These are phyloP conservation scores for Lagodon rhomboides DNA, from an alignment of 2,797 vertebrate species.

Conservation along the genomic window DNA sequence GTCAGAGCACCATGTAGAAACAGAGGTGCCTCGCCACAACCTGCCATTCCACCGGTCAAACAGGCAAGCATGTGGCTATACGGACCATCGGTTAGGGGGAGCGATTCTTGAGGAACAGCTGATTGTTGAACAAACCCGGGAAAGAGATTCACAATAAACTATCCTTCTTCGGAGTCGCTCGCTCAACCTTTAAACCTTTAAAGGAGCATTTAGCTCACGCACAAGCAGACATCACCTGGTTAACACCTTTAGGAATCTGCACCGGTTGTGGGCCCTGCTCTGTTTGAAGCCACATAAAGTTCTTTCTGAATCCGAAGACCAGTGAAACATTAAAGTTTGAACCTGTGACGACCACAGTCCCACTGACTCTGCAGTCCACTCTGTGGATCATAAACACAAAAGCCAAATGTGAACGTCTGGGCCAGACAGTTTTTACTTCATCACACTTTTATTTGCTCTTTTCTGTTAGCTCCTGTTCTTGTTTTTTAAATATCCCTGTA, in stretches of 20 bases:
- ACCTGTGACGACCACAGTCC: constrained; percentile 30
- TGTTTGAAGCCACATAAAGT: constrained; percentile 25
- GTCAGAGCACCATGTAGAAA: background rate
- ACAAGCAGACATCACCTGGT: constrained; percentile 13
- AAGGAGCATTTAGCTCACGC: background rate
- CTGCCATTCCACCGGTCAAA: background rate
- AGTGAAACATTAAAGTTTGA: constrained; percentile 11
- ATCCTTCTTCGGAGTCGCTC: no score
- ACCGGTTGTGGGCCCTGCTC: background rate
- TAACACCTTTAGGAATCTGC: background rate
- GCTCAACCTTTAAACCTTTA: background rate
- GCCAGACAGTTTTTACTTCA: constrained; percentile 7
- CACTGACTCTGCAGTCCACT: constrained; percentile 36
- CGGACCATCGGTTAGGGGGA: background rate
- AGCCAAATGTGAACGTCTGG: background rate
- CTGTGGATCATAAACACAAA: constrained; percentile 19
- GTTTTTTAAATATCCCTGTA: background rate
- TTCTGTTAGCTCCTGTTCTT: background rate
- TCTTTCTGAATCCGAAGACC: constrained; percentile 19
- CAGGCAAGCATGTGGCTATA: background rate
- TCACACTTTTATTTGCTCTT: background rate
- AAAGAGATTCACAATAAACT: no score
- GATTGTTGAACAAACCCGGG: no score
- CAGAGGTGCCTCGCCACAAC: background rate
- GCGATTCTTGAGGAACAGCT: no score